These are phyloP conservation scores for Hypsopygia costalis DNA, from an alignment of 2,888 invertebrate species.

Conservation along the genomic window DNA sequence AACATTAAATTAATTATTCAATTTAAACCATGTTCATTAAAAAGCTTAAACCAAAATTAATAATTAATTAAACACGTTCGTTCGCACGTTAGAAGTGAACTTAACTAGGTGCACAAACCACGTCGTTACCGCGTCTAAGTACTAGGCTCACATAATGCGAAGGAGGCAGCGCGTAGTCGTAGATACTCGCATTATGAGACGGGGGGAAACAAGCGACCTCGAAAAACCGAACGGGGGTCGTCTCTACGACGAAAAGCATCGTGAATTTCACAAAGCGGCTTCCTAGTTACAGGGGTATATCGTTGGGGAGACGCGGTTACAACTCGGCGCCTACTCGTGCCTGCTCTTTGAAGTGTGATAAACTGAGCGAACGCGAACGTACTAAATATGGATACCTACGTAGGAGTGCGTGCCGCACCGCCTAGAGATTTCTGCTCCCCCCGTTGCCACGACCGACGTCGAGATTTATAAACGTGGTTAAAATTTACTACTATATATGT, in stretches of 20 bases:
- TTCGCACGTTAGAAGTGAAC: slow-evolving; percentile 37
- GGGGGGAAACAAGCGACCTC: slow-evolving; percentile 59
- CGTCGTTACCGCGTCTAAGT: slow-evolving; percentile 40
- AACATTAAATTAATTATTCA: not conserved
- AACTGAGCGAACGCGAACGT: slow-evolving; percentile 51
- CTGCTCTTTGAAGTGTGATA: slow-evolving; percentile 74
- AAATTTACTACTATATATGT: slow-evolving; percentile 33
- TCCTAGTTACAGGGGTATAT: slow-evolving; percentile 56
- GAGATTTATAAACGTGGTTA: slow-evolving; percentile 48
- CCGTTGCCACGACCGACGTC: slow-evolving; percentile 21
- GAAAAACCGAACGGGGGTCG: slow-evolving; percentile 72
- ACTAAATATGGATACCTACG: slow-evolving; percentile 59
- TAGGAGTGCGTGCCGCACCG: slow-evolving; percentile 46
- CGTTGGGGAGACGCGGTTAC: slow-evolving; percentile 60
- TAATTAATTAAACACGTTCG: slow-evolving; percentile 64
- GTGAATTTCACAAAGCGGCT: slow-evolving; percentile 74
- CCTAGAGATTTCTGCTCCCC: slow-evolving; percentile 39
- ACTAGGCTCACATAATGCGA: slow-evolving; percentile 32
- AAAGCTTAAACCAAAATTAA: slow-evolving; percentile 46
- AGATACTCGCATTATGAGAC: slow-evolving; percentile 46
- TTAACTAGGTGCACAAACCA: slow-evolving; percentile 58
- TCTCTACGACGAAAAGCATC: slow-evolving; percentile 60
- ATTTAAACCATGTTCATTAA: slow-evolving; percentile 19
- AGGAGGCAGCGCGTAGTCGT: slow-evolving; percentile 31
- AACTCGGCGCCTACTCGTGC: slow-evolving; percentile 53